Conservation (phyloP, 2,888 invertebrate species). For the Calliphora vomitoria region DNA sequence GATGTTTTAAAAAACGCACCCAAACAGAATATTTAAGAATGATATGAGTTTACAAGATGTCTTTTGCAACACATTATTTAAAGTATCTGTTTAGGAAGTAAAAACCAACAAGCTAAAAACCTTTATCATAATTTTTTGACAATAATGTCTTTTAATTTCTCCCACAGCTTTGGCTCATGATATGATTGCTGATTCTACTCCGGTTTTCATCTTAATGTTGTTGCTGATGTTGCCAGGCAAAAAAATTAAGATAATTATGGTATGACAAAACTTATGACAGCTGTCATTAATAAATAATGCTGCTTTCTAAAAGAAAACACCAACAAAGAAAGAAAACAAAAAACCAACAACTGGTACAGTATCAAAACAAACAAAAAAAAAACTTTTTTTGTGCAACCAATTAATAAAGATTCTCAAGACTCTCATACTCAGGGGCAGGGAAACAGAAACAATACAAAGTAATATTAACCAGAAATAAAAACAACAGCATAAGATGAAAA, state of each 20-base stretch:
- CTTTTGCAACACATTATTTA: neutral
- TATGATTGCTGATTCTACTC: slow-evolving; percentile 6
- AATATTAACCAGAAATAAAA: no score
- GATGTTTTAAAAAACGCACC: no score
- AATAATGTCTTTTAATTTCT: slow-evolving; percentile 56
- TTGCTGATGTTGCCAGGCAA: neutral
- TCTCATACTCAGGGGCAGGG: slow-evolving; percentile 13
- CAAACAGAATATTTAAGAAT: no score
- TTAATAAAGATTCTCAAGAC: slow-evolving; percentile 57
- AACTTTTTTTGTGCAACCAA: slow-evolving; percentile 47
- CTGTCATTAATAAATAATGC: slow-evolving; percentile 63
- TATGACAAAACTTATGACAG: slow-evolving; percentile 69
- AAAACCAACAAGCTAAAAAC: neutral
- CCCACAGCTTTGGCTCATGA: slow-evolving; percentile 51
- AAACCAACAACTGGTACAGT: slow-evolving; percentile 35
- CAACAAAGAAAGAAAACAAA: neutral
- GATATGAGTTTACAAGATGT: no score
- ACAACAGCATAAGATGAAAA: slow-evolving; percentile 4
- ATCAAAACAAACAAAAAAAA: slow-evolving; percentile 18
- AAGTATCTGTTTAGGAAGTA: neutral
- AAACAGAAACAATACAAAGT: slow-evolving; percentile 17
- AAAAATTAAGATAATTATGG: slow-evolving; percentile 56
- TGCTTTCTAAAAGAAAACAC: slow-evolving; percentile 14
- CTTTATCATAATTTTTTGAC: slow-evolving; percentile 46
- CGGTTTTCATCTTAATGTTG: neutral